Evolutionary conservation across 2,888 invertebrate genomes (phyloP).

Genomic region (Ophioninae sp.): DNA sequence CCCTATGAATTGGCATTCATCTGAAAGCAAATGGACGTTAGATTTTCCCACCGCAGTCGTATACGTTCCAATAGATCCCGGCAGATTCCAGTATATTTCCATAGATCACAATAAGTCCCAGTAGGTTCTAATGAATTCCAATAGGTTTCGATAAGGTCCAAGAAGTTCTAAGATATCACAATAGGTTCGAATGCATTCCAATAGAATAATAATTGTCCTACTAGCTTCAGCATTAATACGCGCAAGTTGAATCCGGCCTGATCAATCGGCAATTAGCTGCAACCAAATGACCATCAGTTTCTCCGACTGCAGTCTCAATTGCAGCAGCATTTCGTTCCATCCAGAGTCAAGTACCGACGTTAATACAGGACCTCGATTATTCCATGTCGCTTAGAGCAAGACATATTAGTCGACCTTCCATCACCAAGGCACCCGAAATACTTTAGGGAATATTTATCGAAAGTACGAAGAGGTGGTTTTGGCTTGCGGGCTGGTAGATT

Average conservation of each 20-base stretch:
- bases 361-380: neutral
- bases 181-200: neutral
- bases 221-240: neutral
- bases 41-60: too few relatives aligned
- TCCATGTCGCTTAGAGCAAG: neutral
- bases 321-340: neutral
- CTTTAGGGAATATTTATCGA: slow-evolving; percentile 11
- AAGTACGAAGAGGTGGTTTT: slow-evolving; percentile 22
- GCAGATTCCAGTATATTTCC: too few relatives aligned
- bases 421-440: neutral
- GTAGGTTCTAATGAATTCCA: too few relatives aligned
- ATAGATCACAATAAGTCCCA: too few relatives aligned
- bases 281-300: neutral
- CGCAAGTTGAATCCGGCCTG: neutral
- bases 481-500: slow-evolving; percentile 28
- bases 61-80: too few relatives aligned
- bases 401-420: slow-evolving; percentile 1
- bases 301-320: neutral
- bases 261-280: neutral
- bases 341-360: neutral
- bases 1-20: too few relatives aligned
- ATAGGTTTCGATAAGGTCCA: too few relatives aligned
- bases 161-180: too few relatives aligned
- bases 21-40: too few relatives aligned
- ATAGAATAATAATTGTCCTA: neutral